These are phyloP conservation scores for Drosophila birchii DNA, from an alignment of 2,888 invertebrate species.

Conservation along the genomic window DNA sequence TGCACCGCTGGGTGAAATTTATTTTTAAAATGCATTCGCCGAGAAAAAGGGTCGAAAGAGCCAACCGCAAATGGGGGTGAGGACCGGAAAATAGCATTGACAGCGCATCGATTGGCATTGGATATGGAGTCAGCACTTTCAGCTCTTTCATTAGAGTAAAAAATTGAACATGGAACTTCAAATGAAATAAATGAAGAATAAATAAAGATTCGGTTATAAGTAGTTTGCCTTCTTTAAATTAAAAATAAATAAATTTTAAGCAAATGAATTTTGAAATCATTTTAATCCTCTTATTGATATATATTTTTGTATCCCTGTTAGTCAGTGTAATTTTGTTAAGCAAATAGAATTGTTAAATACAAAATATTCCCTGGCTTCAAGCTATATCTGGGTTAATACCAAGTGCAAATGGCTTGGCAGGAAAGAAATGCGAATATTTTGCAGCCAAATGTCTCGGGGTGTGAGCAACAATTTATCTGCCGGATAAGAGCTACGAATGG, in stretches of 20 bases:
- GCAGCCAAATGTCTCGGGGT: conserved; percentile 33
- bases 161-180: neutral
- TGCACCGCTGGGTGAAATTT: conserved; percentile 77
- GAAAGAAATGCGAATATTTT: conserved; percentile 59
- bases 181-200: neutral
- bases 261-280: neutral
- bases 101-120: conserved; percentile 44
- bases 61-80: conserved; percentile 22
- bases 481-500: conserved; percentile 39
- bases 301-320: neutral
- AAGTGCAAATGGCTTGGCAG: conserved; percentile 69
- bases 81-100: conserved; percentile 42
- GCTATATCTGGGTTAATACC: conserved; percentile 60
- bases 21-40: conserved; percentile 68
- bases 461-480: conserved; percentile 54
- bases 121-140: conserved; percentile 40
- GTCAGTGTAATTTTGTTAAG: neutral
- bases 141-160: conserved; percentile 56
- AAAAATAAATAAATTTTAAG: neutral
- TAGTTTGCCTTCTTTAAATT: neutral
- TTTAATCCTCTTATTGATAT: neutral
- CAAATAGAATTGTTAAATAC: conserved; percentile 3
- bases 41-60: conserved; percentile 43
- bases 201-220: neutral
- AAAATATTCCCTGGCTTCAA: conserved; percentile 17